Conservation (phyloP, 1,140 invertebrate species). For the Leptonema lineaticorne region DNA sequence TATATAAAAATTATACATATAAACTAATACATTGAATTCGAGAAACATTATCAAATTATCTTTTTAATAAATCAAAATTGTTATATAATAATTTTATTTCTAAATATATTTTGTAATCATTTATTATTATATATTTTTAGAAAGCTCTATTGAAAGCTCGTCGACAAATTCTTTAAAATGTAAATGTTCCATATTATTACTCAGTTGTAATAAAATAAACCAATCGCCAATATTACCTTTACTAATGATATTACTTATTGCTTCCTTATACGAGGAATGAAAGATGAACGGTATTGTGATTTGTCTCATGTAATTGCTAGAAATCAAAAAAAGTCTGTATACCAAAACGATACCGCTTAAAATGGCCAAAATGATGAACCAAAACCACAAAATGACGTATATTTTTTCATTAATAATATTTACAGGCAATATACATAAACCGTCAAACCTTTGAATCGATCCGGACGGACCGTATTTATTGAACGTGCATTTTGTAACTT, state of each 20-base stretch:
- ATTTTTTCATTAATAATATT: constrained; percentile 92
- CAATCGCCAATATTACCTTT: background rate
- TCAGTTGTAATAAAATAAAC: constrained; percentile 4
- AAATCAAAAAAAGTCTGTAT: constrained; percentile 59
- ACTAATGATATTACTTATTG: background rate
- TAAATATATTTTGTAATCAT: too few relatives aligned
- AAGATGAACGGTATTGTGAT: background rate
- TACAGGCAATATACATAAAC: constrained; percentile 83
- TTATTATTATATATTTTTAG: too few relatives aligned
- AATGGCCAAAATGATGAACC: constrained; percentile 75
- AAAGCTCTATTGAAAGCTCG: too few relatives aligned
- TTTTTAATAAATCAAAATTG: too few relatives aligned
- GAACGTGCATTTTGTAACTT: constrained; percentile 91
- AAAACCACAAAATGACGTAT: constrained; percentile 90
- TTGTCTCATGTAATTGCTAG: background rate
- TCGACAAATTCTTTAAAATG: constrained; percentile 38
- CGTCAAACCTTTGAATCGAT: constrained; percentile 84
- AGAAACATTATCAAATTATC: too few relatives aligned
- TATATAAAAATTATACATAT: too few relatives aligned
- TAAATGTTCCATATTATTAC: constrained; percentile 21
- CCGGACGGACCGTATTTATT: constrained; percentile 90
- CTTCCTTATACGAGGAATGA: background rate
- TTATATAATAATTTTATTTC: too few relatives aligned
- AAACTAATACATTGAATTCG: too few relatives aligned
- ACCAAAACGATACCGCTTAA: constrained; percentile 76